Conservation (phyloP, 2,888 invertebrate species). For the Netelia inedita region DNA sequence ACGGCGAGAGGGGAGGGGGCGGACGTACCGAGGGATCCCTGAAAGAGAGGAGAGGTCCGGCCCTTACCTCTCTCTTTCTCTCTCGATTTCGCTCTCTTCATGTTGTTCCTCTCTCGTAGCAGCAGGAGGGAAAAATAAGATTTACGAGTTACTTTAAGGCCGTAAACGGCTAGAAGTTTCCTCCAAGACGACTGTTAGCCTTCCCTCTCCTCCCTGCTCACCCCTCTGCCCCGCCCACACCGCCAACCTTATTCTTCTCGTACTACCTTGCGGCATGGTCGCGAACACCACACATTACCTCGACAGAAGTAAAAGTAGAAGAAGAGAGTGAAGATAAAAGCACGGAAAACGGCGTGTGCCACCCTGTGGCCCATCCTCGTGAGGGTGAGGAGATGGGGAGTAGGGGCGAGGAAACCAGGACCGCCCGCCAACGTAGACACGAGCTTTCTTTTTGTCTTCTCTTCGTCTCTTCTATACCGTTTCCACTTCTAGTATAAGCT, state of each 20-base stretch:
- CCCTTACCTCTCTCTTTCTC: background rate
- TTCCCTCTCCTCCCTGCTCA: slow-evolving; percentile 65
- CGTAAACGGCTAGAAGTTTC: slow-evolving; percentile 80
- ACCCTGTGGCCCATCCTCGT: slow-evolving; percentile 51
- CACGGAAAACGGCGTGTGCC: slow-evolving; percentile 67
- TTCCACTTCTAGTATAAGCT: slow-evolving; percentile 37
- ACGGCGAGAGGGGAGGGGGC: slow-evolving; percentile 9
- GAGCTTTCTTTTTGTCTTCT: slow-evolving; percentile 1
- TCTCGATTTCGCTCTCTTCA: slow-evolving; percentile 6
- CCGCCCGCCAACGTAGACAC: slow-evolving; percentile 43
- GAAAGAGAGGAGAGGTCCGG: slow-evolving; percentile 42
- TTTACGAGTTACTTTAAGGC: slow-evolving; percentile 83
- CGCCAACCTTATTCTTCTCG: slow-evolving; percentile 4
- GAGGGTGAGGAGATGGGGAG: background rate
- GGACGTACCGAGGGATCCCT: slow-evolving; percentile 41
- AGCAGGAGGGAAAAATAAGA: slow-evolving; percentile 78
- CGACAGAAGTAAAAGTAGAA: slow-evolving; percentile 53
- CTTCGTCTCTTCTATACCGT: slow-evolving; percentile 62
- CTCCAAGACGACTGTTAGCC: slow-evolving; percentile 77
- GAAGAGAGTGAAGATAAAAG: slow-evolving; percentile 23
- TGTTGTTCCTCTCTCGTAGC: slow-evolving; percentile 31
- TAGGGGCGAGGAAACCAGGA: background rate
- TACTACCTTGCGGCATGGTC: slow-evolving; percentile 65
- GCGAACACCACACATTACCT: slow-evolving; percentile 63
- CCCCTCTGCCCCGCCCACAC: slow-evolving; percentile 67